A percentile compares a stretch with the other conserved stretches of the same genome.
These are phyloP conservation scores for Cephalopachus bancanus DNA, from an alignment of 2,797 vertebrate genomes.

Conservation along the genomic window DNA sequence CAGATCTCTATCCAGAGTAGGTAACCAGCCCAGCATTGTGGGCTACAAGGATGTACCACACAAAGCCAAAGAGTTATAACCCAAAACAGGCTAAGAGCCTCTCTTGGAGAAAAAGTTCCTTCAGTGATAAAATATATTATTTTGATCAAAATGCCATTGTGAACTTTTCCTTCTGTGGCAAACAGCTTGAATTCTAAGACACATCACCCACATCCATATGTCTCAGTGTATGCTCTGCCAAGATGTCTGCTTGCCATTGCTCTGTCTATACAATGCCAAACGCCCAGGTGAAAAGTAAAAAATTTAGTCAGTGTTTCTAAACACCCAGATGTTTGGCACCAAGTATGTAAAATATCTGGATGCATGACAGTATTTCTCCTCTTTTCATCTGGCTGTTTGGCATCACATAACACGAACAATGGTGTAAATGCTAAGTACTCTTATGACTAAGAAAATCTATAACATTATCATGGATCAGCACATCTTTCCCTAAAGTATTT, in stretches of 20 bases:
- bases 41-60: not conserved
- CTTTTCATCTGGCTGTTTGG: conserved; percentile 63
- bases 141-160: conserved; percentile 70
- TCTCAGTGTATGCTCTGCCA: conserved; percentile 65
- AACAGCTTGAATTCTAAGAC: conserved; percentile 75
- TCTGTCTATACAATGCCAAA: conserved; percentile 69
- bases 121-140: conserved; percentile 67
- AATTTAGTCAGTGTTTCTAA: conserved; percentile 74
- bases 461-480: not conserved
- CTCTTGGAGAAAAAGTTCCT: conserved; percentile 23
- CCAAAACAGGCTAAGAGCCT: not conserved
- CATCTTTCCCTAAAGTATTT: not conserved
- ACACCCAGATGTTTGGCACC: conserved; percentile 80
- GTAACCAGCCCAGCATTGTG: not conserved
- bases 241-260: conserved; percentile 76
- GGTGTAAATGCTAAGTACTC: not conserved
- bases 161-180: conserved; percentile 79
- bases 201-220: conserved; percentile 75
- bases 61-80: conserved; percentile 16
- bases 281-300: conserved; percentile 79
- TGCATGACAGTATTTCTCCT: conserved; percentile 25
- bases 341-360: conserved; percentile 61
- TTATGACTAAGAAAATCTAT: conserved; percentile 13
- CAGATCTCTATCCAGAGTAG: not conserved
- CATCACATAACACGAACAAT: not conserved